Evolutionary conservation across 2,797 vertebrate species (phyloP).

Genomic region (Corythornis leucogaster): DNA sequence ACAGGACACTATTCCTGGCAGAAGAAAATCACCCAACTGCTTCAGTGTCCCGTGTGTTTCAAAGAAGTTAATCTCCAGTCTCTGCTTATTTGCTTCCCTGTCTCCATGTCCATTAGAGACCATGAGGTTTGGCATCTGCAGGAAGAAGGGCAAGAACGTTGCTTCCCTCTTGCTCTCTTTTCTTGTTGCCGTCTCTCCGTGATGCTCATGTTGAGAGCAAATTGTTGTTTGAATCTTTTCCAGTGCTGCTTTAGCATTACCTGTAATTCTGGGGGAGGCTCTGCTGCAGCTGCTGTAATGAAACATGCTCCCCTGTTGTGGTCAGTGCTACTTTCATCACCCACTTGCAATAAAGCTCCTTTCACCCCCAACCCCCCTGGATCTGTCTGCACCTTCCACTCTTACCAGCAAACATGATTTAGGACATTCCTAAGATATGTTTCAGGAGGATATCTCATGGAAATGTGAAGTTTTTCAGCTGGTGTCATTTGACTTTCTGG

Average conservation of each 20-base stretch:
- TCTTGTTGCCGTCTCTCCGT: rapidly evolving
- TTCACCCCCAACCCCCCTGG: rapidly evolving
- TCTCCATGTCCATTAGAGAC: neutral
- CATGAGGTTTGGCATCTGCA: neutral
- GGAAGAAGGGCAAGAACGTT: neutral
- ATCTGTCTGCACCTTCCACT: slow-evolving; percentile 22
- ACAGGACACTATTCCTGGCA: neutral
- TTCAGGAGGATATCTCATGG: neutral
- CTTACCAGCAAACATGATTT: neutral
- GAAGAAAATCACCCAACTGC: neutral
- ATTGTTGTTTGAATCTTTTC: neutral
- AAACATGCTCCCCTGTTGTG: neutral
- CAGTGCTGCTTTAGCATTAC: neutral
- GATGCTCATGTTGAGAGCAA: neutral
- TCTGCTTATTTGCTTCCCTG: neutral
- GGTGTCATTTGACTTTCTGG: rapidly evolving
- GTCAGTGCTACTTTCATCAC: slow-evolving; percentile 39
- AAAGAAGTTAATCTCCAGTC: neutral
- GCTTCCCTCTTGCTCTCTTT: neutral
- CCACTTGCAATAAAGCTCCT: neutral
- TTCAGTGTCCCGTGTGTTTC: neutral
- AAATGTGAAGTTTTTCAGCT: neutral
- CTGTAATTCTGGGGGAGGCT: neutral
- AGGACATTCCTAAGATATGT: neutral
- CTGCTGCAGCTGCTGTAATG: neutral